These are phyloP conservation scores for Pseudeuparius sepicola DNA, from an alignment of 2,888 invertebrate species.

Conservation along the genomic window DNA sequence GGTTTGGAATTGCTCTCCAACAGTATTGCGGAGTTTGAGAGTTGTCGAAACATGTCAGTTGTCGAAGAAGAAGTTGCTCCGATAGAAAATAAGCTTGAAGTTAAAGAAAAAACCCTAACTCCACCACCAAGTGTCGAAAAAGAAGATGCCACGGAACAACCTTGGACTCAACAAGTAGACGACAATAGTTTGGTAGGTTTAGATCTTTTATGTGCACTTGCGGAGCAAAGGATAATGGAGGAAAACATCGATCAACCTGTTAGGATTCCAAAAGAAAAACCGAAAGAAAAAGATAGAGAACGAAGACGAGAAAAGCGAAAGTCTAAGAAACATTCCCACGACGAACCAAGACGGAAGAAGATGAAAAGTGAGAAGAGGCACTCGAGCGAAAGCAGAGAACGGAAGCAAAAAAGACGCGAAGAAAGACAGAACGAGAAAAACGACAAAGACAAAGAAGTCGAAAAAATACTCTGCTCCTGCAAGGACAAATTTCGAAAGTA, in stretches of 20 bases:
- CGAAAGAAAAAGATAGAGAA: constrained; percentile 25
- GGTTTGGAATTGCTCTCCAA: constrained; percentile 75
- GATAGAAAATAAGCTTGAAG: constrained; percentile 32
- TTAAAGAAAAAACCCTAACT: constrained; percentile 36
- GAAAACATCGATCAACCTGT: constrained; percentile 46
- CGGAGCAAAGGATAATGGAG: constrained; percentile 73
- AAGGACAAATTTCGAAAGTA: constrained; percentile 32
- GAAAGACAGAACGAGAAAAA: constrained; percentile 20
- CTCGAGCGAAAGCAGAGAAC: constrained; percentile 26
- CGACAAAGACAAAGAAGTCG: constrained; percentile 17
- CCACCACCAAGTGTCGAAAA: too few relatives aligned
- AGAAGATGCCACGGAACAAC: constrained; percentile 37
- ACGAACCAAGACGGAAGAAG: constrained; percentile 39
- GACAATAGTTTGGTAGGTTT: constrained; percentile 50
- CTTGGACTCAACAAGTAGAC: constrained; percentile 34
- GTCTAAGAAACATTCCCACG: constrained; percentile 31
- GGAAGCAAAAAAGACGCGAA: constrained; percentile 26
- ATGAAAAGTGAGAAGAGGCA: constrained; percentile 29
- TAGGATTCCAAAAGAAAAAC: constrained; percentile 28
- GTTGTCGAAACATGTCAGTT: constrained; percentile 34
- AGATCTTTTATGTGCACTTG: constrained; percentile 70
- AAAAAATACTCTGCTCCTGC: constrained; percentile 27
- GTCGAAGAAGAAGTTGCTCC: constrained; percentile 28
- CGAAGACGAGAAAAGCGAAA: constrained; percentile 42
- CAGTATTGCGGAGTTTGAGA: constrained; percentile 72